Base-by-base conservation (phyloP, 2,113 vertebrate species). In the Cyanoderma ruficeps region DNA sequence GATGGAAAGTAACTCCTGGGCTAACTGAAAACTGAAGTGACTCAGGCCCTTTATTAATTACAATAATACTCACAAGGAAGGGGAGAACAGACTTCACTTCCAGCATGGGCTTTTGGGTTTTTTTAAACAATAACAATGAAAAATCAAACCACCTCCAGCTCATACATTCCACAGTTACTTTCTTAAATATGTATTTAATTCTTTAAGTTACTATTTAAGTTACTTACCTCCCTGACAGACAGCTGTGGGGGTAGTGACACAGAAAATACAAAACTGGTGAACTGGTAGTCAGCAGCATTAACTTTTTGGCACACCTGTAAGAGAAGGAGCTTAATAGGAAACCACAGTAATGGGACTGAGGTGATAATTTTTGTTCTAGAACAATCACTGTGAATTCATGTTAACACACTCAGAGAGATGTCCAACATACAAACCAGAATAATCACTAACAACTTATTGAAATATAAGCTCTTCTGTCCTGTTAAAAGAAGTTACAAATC, bases 191-290 rank as follows among this genome's bases (percentile, higher is more conserved):
- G 11, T 9, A 46, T 24, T 69, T 39, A 22, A 55, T 76, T 47
- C 27, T 47, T 84, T 52, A 78, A 71, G 25, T 65, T 71, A 64
- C 59, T 39, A 60, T 47, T 87, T 39, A 70, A 63, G 21, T 76
- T 67, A 68, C 98, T 97, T 91, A 99, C 99, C 99, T 99, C 99
- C 91, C 99, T 98, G 79, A 99, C 99, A 53, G 98, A 99, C 42
- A 99, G 98, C 97, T 99, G 99, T 57, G 99, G 98, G 11, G 99
- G 99, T 10, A 99, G 98, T 15, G 99, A 99, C 31, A 99, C 98
- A 1, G 99, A 99, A 96, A 99, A 97, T 16, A 99, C 98, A 96
- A 99, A 97, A 53, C 97, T 98, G 85, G 98, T 98, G 65, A 99
- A 99, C 97, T 99, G 97, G 74, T 99, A 99, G 46, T 98, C 97